Conservation (phyloP, 2,888 invertebrate species). For the Orthonychiurus folsomi region DNA sequence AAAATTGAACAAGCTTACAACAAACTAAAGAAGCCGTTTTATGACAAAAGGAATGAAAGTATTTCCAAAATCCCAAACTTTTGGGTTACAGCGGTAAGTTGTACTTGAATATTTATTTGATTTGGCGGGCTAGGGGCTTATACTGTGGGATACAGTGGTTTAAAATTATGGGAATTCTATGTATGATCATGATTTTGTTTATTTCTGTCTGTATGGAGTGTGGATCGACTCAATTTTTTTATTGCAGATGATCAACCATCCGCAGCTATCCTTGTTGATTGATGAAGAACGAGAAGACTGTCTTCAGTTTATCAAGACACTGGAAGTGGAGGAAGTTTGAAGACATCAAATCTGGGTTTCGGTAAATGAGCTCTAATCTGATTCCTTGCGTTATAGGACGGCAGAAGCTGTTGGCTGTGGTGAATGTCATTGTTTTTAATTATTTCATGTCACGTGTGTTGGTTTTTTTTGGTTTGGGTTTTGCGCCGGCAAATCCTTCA, state of each 20-base stretch:
- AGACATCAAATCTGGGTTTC: conserved; percentile 74
- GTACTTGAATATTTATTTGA: no score
- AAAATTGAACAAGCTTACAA: conserved; percentile 76
- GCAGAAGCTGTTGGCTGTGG: no score
- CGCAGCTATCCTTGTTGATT: conserved; percentile 67
- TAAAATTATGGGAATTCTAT: neutral
- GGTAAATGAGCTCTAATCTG: conserved; percentile 23
- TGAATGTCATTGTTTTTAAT: no score
- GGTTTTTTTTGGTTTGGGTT: no score
- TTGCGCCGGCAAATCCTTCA: no score
- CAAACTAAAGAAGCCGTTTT: conserved; percentile 65
- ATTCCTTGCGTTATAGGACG: neutral
- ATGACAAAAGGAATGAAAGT: conserved; percentile 63
- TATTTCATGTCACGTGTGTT: no score
- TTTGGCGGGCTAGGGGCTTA: no score
- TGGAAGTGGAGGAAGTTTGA: conserved; percentile 79
- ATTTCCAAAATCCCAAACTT: conserved; percentile 71
- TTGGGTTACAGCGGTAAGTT: conserved; percentile 64
- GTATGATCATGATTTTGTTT: no score
- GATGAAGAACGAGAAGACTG: conserved; percentile 77
- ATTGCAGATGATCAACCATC: conserved; percentile 73
- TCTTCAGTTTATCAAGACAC: conserved; percentile 58
- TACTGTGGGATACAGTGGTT: neutral
- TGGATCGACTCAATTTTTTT: no score
- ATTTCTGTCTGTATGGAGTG: conserved; percentile 3